phyloP scores from a whole-genome alignment of 1,140 invertebrate genomes.

The Aricia agestis region DNA sequence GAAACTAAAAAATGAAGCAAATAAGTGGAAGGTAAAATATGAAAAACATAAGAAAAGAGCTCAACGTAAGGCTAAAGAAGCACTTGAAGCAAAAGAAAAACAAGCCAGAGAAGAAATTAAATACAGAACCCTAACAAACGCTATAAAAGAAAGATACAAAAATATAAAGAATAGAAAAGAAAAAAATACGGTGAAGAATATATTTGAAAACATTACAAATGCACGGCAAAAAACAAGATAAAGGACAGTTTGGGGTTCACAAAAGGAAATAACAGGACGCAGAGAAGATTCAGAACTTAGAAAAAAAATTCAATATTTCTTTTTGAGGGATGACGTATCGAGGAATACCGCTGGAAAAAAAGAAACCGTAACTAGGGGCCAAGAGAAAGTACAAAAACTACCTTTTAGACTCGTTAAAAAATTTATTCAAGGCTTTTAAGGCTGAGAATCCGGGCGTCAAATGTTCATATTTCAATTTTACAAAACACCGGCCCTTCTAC shows the following conservation, averaged over 20 bases:
- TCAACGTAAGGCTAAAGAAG: constrained; percentile 9
- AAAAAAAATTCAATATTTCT: constrained; percentile 29
- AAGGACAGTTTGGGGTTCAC: constrained; percentile 10
- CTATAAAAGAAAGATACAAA: constrained; percentile 25
- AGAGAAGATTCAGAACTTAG: constrained; percentile 13
- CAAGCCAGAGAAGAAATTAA: constrained; percentile 15
- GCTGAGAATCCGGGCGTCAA: constrained; percentile 29
- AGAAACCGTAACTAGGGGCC: constrained; percentile 27
- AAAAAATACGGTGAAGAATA: constrained; percentile 15
- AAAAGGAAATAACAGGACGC: constrained; percentile 5
- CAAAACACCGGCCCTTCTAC: constrained; percentile 30
- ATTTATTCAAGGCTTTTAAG: constrained; percentile 28
- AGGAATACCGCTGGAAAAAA: constrained; percentile 30
- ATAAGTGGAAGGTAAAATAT: constrained; percentile 12
- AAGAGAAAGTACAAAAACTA: constrained; percentile 30
- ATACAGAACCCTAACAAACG: constrained; percentile 18
- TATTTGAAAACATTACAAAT: constrained; percentile 21
- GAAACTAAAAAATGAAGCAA: constrained; percentile 13
- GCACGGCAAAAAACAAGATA: neutral
- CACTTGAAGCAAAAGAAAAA: constrained; percentile 20
- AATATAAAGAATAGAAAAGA: constrained; percentile 19
- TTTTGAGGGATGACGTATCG: constrained; percentile 27
- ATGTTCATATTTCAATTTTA: constrained; percentile 30
- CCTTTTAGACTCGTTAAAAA: constrained; percentile 31
- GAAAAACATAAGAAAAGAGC: constrained; percentile 17